Evolutionary conservation across 1,140 invertebrate genomes (phyloP), one percentile per base, ranked within the genome.

Genomic region (Dryas iulia): DNA sequence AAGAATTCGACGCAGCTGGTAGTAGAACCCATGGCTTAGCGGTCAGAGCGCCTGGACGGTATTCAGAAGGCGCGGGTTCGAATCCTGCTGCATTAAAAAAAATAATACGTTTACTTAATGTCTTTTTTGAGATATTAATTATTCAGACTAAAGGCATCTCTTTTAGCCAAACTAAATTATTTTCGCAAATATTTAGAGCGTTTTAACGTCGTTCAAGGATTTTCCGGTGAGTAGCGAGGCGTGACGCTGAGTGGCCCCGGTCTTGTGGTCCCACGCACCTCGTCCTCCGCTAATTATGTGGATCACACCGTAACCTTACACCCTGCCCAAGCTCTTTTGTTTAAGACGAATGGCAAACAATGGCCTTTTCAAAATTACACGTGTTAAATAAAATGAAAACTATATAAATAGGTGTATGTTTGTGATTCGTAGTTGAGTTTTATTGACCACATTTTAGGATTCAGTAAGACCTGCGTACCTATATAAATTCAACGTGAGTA

Each of bases 281-380:
- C 39, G 39, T 47, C 39, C 39, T 59, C 56, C 10, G 31, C n/a
- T 66, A 86, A 86, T 89, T 84, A 88, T 76, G 64, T 79, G 79
- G 79, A 74, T 80, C 77, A 78, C 72, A 79, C 79, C 82, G 79
- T 83, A 83, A 83, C 82, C 56, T 66, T 66, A 54, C 62, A 56
- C 62, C 58, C 71, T 59, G 61, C 56, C 69, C 33, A 69, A 62
- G 23, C 18, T 26, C 18, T 61, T 67, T 70, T 70, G 72, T 70
- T 66, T 60, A 3, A 18, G 7, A 0, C n/a, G 21, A 47, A 47
- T 47, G 39, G 2, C 18, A 14, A 39, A n/a, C 33, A 47, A 47
- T 47, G 39, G 39, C 2, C 18, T 47, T 8, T 47, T 10, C 6
- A 28, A 28, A 2, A 28, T 2, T 28, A n/a, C n/a, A n/a, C n/a